Percentiles rank a stretch among this genome's conserved stretches.
Evolutionary conservation across 2,888 invertebrate species (phyloP).

Genomic region (Synanthedon tipuliformis): DNA sequence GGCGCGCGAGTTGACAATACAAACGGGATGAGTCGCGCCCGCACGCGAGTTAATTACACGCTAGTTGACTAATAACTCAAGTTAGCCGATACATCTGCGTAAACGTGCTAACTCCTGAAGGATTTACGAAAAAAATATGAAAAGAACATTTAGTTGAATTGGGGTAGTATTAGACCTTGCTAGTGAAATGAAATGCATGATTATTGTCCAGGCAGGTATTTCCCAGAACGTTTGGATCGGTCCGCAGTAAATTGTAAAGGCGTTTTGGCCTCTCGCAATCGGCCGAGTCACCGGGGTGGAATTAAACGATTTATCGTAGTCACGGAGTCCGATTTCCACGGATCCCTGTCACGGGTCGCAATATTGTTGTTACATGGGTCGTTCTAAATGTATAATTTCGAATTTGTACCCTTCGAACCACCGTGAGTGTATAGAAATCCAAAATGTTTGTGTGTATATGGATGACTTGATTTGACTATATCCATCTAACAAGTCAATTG

Average conservation of each 20-base stretch:
- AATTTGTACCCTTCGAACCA: slow-evolving; percentile 14
- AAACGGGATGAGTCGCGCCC: too few species aligned
- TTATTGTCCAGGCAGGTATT: slow-evolving; percentile 31
- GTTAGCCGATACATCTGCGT: too few species aligned
- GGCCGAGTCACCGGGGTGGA: slow-evolving; percentile 54
- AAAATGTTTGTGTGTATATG: not conserved
- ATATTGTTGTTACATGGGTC: slow-evolving; percentile 35
- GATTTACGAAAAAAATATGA: too few species aligned
- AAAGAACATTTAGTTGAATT: slow-evolving; percentile 6
- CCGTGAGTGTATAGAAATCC: slow-evolving; percentile 1
- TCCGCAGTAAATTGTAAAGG: slow-evolving; percentile 44
- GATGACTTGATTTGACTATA: not conserved
- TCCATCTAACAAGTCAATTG: not conserved
- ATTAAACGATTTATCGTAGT: slow-evolving; percentile 65
- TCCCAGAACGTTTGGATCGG: slow-evolving; percentile 21
- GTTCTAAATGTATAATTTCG: slow-evolving; percentile 23
- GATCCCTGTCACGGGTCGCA: slow-evolving; percentile 36
- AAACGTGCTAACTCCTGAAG: too few species aligned
- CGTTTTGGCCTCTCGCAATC: slow-evolving; percentile 52
- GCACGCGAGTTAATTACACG: too few species aligned
- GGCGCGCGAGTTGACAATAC: too few species aligned
- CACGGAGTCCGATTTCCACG: slow-evolving; percentile 46
- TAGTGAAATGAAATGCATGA: slow-evolving; percentile 26
- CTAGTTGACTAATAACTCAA: too few species aligned
- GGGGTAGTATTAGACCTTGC: slow-evolving; percentile 10